These are phyloP conservation scores for Aricia artaxerxes DNA, from an alignment of 2,888 invertebrate genomes.

Conservation along the genomic window DNA sequence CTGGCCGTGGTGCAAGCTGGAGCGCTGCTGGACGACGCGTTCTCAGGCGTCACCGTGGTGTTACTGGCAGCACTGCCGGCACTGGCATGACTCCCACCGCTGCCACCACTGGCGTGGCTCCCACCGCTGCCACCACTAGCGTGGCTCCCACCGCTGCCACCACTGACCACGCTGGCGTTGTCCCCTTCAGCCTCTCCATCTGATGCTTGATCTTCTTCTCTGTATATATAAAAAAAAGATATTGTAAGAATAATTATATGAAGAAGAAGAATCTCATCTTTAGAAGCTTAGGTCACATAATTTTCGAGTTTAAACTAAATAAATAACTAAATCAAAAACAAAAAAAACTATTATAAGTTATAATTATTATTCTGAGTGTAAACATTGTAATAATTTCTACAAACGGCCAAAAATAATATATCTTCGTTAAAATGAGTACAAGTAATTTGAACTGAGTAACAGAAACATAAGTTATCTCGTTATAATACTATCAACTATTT, in stretches of 20 bases:
- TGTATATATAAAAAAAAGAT: background rate
- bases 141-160: conserved; percentile 56
- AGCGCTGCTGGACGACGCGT: conserved; percentile 65
- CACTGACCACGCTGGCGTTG: conserved; percentile 57
- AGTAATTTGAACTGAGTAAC: background rate
- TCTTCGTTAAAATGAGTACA: too few relatives aligned
- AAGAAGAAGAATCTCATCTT: background rate
- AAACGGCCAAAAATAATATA: too few relatives aligned
- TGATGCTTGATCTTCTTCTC: conserved; percentile 40
- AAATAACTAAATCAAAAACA: background rate
- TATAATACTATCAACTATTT: background rate
- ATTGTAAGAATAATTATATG: background rate
- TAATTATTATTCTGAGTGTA: too few relatives aligned
- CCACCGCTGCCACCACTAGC: conserved; percentile 38
- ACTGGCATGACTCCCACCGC: conserved; percentile 53
- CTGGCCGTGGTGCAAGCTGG: conserved; percentile 49
- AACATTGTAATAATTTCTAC: too few relatives aligned
- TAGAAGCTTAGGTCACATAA: too few relatives aligned
- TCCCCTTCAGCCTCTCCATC: conserved; percentile 56
- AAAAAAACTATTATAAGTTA: too few relatives aligned
- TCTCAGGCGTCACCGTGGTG: conserved; percentile 68
- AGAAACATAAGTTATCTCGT: background rate
- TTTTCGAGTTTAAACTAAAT: too few relatives aligned
- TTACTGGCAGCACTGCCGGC: conserved; percentile 36
- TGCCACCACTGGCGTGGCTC: conserved; percentile 57